phyloP scores from a whole-genome alignment of 2,797 vertebrate species.

The Selene dorsalis region DNA sequence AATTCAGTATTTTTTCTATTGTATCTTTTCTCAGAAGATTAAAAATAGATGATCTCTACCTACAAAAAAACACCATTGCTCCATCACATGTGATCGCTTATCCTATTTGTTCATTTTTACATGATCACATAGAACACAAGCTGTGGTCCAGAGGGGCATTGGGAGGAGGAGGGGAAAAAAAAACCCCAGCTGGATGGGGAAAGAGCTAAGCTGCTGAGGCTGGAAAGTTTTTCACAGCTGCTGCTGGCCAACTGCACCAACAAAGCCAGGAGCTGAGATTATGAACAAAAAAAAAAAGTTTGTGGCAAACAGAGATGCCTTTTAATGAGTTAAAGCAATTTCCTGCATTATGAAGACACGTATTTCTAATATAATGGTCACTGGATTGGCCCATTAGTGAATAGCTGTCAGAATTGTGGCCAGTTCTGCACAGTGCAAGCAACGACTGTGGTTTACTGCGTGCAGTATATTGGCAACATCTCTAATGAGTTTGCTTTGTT shows the following conservation, averaged over 20 bases:
- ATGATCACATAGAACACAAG: slow-evolving; percentile 45
- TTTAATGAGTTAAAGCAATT: slow-evolving; percentile 61
- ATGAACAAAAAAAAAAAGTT: slow-evolving; percentile 14
- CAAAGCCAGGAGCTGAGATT: slow-evolving; percentile 65
- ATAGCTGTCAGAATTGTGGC: neutral
- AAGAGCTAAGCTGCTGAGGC: slow-evolving; percentile 62
- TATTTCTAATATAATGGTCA: slow-evolving; percentile 14
- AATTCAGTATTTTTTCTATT: neutral
- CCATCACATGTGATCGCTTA: neutral
- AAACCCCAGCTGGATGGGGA: slow-evolving; percentile 61
- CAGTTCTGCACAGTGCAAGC: slow-evolving; percentile 4
- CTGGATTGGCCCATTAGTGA: slow-evolving; percentile 36
- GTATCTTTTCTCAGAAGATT: neutral
- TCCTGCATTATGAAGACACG: slow-evolving; percentile 39
- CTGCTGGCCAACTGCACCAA: slow-evolving; percentile 59
- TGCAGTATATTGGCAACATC: neutral
- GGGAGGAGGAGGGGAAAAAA: neutral
- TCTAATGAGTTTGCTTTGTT: slow-evolving; percentile 28
- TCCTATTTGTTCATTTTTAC: slow-evolving; percentile 29
- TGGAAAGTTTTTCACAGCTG: slow-evolving; percentile 57
- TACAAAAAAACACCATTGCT: neutral
- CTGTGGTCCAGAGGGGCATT: slow-evolving; percentile 31
- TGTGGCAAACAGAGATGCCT: slow-evolving; percentile 40
- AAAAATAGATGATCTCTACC: neutral
- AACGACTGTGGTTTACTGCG: slow-evolving; percentile 13